Base-by-base conservation (phyloP, 1,140 invertebrate genomes). In the Eurytemora carolleeae region DNA sequence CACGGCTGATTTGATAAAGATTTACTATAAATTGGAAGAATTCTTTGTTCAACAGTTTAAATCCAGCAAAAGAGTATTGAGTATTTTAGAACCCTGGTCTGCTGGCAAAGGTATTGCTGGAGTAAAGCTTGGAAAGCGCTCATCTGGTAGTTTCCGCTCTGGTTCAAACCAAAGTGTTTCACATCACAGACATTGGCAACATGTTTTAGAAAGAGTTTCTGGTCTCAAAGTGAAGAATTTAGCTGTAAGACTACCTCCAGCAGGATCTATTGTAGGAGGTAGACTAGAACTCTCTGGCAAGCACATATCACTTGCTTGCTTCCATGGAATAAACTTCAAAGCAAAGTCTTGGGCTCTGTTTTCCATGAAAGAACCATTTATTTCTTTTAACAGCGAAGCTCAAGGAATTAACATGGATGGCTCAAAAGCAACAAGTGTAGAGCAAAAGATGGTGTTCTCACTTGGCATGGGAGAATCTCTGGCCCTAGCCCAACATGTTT, bases 291-390 rank as follows among this genome's bases (percentile, higher is more conserved):
- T 78, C 23, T 67, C 71, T 20, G 87, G 84, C 24, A 90, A 93
- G 61, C 75, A 76, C 70, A 88, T 98, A 52, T 93, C 90, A 16
- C 75, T 98, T 31, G 92, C 90, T 3, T 96, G 92, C 72, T 98
- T 96, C 76, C 90, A 96, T 73, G 93, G 92, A 2, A 89, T 94
- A 67, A 96, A 95, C 73, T 94, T 97, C 72, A 91, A 91, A 66
- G 84, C 90, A 24, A 96, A 95, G 74, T 91, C 85, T 1, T 98
- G 93, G 92, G 92, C 91, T 1, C 69, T 96, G 24, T 97, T 97
- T 71, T 93, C 87, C 63, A 75, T 98, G 56, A 86, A 88, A 71
- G 88, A 96, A 66, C 91, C 92, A 0, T 88, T 82, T 64, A 95
- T 97, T 63, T 88, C 84, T 67, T 97, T 97, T 75, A 83, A 88